Base-by-base conservation (phyloP, 2,113 vertebrate genomes). In the Muntiacus reevesi region DNA sequence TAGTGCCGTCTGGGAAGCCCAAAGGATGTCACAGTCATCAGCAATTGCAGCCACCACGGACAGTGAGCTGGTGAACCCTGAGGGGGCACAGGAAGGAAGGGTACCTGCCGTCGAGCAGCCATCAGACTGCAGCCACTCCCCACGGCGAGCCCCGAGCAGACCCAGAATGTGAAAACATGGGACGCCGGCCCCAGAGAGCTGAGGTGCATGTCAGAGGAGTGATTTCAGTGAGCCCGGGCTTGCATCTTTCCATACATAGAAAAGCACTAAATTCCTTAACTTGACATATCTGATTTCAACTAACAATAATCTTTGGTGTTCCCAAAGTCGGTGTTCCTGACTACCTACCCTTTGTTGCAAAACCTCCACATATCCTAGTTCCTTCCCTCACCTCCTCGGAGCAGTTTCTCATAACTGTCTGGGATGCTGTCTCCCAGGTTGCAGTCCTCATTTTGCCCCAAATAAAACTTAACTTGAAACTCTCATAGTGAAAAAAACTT, bases 31-130 rank as follows among this genome's bases (percentile, higher is more conserved):
- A 43, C 36, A 27, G 21, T 43, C 40, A 10, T 7, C 40, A 27
- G 71, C 23, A 14, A 13, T 14, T 7, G 40, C 3, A 43, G 40
- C 71, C 71, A 43, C 71, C 40, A 43, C 0, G 0, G 7, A 76
- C 0, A 1, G 11, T 27, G 71, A 76, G 71, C 71, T 27, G 71
- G 40, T 27, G 12, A 27, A 7, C 23, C 71, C 71, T 43, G 40
- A 4, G 40, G 23, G 13, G 27, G 14, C 0, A 0, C 71, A 43
- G 71, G 14, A 76, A 43, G 36, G 36, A 43, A 43, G 40, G 5
- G 27, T 7, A 2, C 12, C 23, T 43, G 71, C 40, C 40, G 7
- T 40, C 5, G 3, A 13, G 67, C 71, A 27, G 71, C 36, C 40
- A 14, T 14, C 36, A 76, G 23, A 43, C 40, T 27, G 23, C 40